A percentile compares a stretch with the other conserved stretches of the same genome.
Conservation (phyloP, 2,888 invertebrate genomes). For the Danaus chrysippus region DNA sequence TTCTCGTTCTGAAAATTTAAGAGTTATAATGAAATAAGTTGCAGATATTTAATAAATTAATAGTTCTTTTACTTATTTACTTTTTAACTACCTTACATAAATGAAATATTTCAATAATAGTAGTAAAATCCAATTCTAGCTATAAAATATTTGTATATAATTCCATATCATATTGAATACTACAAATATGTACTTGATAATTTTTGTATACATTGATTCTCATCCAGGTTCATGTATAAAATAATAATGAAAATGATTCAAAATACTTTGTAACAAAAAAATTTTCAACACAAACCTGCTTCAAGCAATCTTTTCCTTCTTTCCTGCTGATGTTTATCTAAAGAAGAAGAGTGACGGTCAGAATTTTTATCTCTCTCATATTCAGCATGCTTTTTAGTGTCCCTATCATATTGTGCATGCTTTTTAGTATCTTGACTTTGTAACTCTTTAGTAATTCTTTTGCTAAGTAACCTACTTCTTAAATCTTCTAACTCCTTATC, state of each 20-base stretch:
- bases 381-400: conserved; percentile 64
- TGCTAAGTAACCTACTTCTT: conserved; percentile 84
- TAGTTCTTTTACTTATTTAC: no score
- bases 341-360: conserved; percentile 51
- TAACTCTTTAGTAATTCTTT: conserved; percentile 83
- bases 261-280: conserved; percentile 10
- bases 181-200: no score
- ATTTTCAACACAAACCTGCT: conserved; percentile 72
- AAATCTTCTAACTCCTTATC: conserved; percentile 86
- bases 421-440: conserved; percentile 69
- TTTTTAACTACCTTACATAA: no score
- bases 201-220: no score
- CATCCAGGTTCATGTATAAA: conserved; percentile 7
- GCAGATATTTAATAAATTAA: no score
- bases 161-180: no score
- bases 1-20: conserved; percentile 79
- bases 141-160: no score
- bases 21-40: no score
- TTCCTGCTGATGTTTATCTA: conserved; percentile 77
- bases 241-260: background rate
- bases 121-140: no score
- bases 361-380: conserved; percentile 69
- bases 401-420: conserved; percentile 70
- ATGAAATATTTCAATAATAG: no score
- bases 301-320: conserved; percentile 84